A percentile compares a stretch with the other conserved stretches of the same genome.
Conservation (phyloP, 30 jellyfish, hydroid and myxozoan species). For the Aurelia aurita region DNA sequence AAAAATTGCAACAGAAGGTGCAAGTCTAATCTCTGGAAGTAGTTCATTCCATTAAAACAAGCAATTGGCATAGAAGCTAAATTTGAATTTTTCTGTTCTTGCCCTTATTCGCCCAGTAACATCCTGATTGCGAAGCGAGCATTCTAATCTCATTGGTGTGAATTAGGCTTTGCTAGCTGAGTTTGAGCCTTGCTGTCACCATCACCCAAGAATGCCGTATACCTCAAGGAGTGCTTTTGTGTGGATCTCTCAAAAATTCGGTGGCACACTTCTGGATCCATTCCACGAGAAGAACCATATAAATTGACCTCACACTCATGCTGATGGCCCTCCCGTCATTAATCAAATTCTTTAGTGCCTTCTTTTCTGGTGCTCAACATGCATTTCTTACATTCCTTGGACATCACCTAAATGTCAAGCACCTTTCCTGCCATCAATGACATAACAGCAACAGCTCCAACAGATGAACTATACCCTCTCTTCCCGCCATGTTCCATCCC, state of each 20-base stretch:
- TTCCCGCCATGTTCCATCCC: background rate
- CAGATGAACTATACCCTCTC: background rate
- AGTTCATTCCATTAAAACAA: too few species aligned
- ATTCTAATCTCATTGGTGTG: too few species aligned
- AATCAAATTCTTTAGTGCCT: slow-evolving; percentile 16
- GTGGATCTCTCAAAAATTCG: background rate
- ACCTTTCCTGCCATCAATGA: slow-evolving; percentile 12
- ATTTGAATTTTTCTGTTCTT: too few species aligned
- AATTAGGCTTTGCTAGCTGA: background rate
- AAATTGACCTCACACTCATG: background rate
- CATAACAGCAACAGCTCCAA: background rate
- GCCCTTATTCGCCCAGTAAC: too few species aligned
- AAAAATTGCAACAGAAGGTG: too few species aligned
- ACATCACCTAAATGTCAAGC: slow-evolving; percentile 14
- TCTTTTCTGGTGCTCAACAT: background rate
- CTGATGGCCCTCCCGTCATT: slow-evolving; percentile 8
- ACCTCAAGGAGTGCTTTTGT: background rate
- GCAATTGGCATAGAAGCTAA: too few species aligned
- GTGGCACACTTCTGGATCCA: too few species aligned
- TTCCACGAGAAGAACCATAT: too few species aligned
- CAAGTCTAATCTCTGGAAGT: too few species aligned
- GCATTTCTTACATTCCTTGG: slow-evolving; percentile 5
- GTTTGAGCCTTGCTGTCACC: slow-evolving; percentile 17
- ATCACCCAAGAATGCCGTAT: slow-evolving; percentile 9
- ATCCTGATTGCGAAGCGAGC: too few species aligned